Evolutionary conservation across 2,113 vertebrate species (phyloP).

Genomic region (Tachysurus fulvidraco): DNA sequence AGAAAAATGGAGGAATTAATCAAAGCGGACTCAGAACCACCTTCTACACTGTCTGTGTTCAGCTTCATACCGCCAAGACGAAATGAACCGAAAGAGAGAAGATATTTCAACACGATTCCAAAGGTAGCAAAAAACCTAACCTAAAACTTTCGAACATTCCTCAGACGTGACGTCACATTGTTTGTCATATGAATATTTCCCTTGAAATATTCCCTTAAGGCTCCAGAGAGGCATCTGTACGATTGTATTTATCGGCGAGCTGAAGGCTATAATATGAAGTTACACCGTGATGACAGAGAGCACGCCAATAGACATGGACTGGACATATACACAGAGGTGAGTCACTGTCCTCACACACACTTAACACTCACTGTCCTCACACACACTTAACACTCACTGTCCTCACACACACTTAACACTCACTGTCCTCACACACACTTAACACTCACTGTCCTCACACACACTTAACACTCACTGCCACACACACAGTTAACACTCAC

Average conservation of each 20-base stretch:
- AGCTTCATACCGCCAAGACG: conserved; percentile 65
- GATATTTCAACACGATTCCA: conserved; percentile 57
- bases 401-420: too few species aligned
- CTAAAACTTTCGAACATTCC: neutral
- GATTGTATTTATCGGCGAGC: conserved; percentile 60
- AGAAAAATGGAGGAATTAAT: conserved; percentile 59
- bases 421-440: too few species aligned
- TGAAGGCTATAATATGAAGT: conserved; percentile 63
- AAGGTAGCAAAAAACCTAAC: conserved; percentile 55
- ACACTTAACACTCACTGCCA: too few species aligned
- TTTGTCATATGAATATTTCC: neutral
- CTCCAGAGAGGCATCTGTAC: conserved; percentile 55
- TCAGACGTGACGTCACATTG: neutral
- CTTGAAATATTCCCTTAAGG: conserved; percentile 41
- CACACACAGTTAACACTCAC: neutral
- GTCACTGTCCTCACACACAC: neutral
- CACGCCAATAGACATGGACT: conserved; percentile 65
- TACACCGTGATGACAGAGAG: conserved; percentile 64
- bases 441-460: too few species aligned
- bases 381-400: too few species aligned
- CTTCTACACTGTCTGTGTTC: conserved; percentile 57
- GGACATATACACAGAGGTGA: conserved; percentile 66
- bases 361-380: neutral
- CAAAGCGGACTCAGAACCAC: conserved; percentile 52
- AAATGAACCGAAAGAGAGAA: conserved; percentile 55